Base-by-base conservation (phyloP, 2,113 vertebrate genomes). In the Atherinomorus stipes region DNA sequence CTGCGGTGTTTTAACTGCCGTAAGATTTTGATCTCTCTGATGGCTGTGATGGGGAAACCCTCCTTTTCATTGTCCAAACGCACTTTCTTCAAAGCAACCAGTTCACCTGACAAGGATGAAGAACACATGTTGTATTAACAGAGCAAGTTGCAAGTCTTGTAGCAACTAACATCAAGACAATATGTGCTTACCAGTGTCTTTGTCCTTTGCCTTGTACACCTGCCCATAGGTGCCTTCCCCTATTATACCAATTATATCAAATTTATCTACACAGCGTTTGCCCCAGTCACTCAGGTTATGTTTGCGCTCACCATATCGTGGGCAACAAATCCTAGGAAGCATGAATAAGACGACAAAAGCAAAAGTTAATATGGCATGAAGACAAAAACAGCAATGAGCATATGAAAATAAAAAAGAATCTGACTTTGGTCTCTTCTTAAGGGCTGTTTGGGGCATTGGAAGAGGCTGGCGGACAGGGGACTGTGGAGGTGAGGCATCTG, bases 341-440 rank as follows among this genome's bases (percentile, higher is more conserved):
- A 80, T 2, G 11, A 49, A 63, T 54, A 65, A 53, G 25, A 58
- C 44, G 12, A 42, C 18, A 37, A 21, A 45, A 21, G 0, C 22
- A 51, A 54, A 21, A 19, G 11, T 0, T 15, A 11, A 26, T 23
- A 47, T 23, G 16, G n/a, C 13, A 54, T 47, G 51, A 15, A 10
- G 0, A 28, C 49, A 34, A 53, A 1, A 11, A 19, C 21, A 22
- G 37, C 0, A 4, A 1, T 21, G 44, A 25, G 0, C 26, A 5
- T 7, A 16, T 13, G 56, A 49, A 54, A 7, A 7, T 4, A 18
- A 37, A n/a, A 49, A 60, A 21, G 9, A 51, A 49, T 90, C 96
- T 94, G 90, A 99, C 97, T 99, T 99, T 97, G 98, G 98, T 97
- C 98, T 97, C 94, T 98, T 99, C 93, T 97, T 99, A 82, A 96